Base-by-base conservation (phyloP, 2,113 vertebrate genomes). In the Pampusana beccarii region DNA sequence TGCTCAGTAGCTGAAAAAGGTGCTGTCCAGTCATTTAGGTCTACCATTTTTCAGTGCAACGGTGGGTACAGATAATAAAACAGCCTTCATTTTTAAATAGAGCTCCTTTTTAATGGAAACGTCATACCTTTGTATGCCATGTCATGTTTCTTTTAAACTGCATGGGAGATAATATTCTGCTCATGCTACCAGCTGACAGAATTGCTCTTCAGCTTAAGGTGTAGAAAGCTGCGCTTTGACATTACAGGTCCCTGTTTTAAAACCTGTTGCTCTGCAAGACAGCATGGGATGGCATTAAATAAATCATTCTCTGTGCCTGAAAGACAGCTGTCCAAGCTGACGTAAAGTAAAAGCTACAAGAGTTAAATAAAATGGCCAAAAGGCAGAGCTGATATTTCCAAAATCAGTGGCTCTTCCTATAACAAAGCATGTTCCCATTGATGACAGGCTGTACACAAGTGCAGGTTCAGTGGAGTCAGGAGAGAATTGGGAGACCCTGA, bases 401-500 rank as follows among this genome's bases (percentile, higher is more conserved):
- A 62, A 66, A 84, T 15, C 5, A 2, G 5, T 64, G 16, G 3
- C 1, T 70, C 16, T 61, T 82, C 28, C 58, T 56, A 24, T 2
- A 48, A 51, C 23, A 84, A 74, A 51, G 15, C 10, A 16, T 7
- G 10, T 38, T 50, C 40, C 7, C 0, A 0, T 8, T 3, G 9
- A 16, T 56, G 44, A 50, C 20, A 67, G 33, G 42, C 34, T 28
- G 8, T 31, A 44, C 13, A 34, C 11, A 65, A 1, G 21, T n/a
- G 18, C 16, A 78, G 25, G 33, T 19, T 88, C 40, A 29, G 36
- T 21, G 31, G 58, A 87, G 31, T 24, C 67, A 83, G 20, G 29
- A 65, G 14, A 15, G 54, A 67, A 72, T 16, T 50, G 29, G 25
- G 10, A 69, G 24, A 34, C 21, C 11, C 10, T 70, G 36, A 58